Percentiles rank a stretch among this genome's conserved stretches.
Evolutionary conservation across 1,140 invertebrate species (phyloP).

Genomic region (Ridgeia piscesae): DNA sequence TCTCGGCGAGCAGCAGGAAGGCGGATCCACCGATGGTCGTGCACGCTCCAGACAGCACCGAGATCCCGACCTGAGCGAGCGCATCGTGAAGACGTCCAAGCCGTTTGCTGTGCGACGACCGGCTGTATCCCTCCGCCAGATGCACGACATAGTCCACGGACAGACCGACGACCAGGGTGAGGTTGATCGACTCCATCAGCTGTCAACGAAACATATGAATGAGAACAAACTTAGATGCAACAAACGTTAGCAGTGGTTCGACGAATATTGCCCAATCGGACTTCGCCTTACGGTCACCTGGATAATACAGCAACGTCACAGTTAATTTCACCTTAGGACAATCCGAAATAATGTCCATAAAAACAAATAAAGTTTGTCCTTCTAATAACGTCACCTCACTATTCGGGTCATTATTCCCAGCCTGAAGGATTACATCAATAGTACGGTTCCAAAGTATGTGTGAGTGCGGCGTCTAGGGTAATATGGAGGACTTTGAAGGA

Average conservation of each 20-base stretch:
- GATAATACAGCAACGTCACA: too few species aligned
- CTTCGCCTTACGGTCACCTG: too few species aligned
- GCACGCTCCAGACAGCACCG: constrained; percentile 20
- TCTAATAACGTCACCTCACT: too few species aligned
- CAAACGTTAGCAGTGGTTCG: neutral
- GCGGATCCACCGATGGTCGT: constrained; percentile 25
- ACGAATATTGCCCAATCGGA: too few species aligned
- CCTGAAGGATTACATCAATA: too few species aligned
- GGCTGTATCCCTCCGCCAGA: constrained; percentile 46
- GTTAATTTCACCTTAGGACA: too few species aligned
- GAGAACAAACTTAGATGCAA: neutral
- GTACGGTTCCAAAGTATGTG: too few species aligned
- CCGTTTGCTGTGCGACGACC: constrained; percentile 33
- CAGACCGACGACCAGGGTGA: constrained; percentile 46
- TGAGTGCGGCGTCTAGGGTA: neutral
- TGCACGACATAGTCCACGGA: constrained; percentile 50
- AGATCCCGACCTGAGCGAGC: constrained; percentile 40
- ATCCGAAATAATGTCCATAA: too few species aligned
- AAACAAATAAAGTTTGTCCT: too few species aligned
- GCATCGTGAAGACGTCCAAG: constrained; percentile 36
- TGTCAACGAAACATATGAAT: constrained; percentile 31
- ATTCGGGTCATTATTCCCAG: too few species aligned
- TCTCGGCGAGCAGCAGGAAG: constrained; percentile 25
- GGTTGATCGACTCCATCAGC: constrained; percentile 48
- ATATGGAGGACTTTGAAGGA: neutral